phyloP scores from a whole-genome alignment of 92 coral and sea anemone genomes.

The Porites evermanni region DNA sequence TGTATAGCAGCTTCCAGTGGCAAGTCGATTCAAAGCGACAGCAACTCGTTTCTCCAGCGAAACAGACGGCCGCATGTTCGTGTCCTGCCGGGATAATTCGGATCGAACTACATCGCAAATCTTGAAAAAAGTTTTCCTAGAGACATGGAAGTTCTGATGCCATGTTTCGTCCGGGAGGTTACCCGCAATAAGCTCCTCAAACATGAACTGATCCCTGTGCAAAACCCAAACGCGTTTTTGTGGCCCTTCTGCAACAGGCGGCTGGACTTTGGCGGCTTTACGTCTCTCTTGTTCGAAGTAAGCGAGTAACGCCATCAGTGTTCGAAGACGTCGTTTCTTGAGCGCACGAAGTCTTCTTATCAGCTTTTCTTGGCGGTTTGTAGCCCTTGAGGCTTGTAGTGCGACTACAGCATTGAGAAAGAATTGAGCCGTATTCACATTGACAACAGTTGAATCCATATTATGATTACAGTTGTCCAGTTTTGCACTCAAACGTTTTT shows the following conservation, averaged over 20 bases:
- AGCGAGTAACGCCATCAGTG: constrained; percentile 34
- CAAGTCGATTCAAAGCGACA: constrained; percentile 50
- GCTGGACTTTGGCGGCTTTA: background rate
- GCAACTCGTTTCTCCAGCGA: constrained; percentile 65
- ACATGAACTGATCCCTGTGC: constrained; percentile 48
- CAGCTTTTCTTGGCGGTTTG: constrained; percentile 5
- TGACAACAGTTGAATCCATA: constrained; percentile 15
- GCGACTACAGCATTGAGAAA: constrained; percentile 22
- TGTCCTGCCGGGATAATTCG: constrained; percentile 54
- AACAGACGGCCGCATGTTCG: constrained; percentile 54
- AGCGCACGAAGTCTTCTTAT: constrained; percentile 35
- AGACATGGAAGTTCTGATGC: constrained; percentile 61
- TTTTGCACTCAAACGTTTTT: background rate
- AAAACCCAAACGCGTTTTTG: constrained; percentile 48
- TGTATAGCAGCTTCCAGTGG: constrained; percentile 60
- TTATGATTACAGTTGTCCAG: background rate
- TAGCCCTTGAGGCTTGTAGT: constrained; percentile 22
- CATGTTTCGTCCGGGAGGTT: constrained; percentile 58
- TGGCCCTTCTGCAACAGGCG: constrained; percentile 16
- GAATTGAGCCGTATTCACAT: constrained; percentile 11
- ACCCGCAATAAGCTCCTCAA: constrained; percentile 46
- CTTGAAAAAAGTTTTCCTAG: constrained; percentile 49
- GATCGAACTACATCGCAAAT: constrained; percentile 56
- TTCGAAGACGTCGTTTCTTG: constrained; percentile 40
- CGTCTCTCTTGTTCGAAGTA: constrained; percentile 6